These are phyloP conservation scores for Lytechinus variegatus DNA, from an alignment of 35 echinoderm and acorn worm genomes.

Conservation along the genomic window DNA sequence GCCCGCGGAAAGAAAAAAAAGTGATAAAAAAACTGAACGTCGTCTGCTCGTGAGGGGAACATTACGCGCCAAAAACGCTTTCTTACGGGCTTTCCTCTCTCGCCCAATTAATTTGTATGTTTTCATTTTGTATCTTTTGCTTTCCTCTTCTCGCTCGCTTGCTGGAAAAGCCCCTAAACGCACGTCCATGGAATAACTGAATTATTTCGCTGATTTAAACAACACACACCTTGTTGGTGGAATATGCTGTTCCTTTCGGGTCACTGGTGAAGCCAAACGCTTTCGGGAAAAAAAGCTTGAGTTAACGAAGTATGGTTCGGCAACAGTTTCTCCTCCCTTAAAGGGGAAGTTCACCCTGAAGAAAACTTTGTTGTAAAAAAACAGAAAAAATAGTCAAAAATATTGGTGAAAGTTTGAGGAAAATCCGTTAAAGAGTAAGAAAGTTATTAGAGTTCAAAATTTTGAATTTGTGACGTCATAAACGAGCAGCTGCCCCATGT, in stretches of 20 bases:
- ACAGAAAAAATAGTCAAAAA: too few species aligned
- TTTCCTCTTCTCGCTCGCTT: conserved; percentile 15
- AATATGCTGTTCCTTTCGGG: conserved; percentile 35
- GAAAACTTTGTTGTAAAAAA: too few species aligned
- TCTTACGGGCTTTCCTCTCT: conserved; percentile 14
- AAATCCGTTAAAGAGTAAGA: too few species aligned
- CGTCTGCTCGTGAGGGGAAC: not conserved
- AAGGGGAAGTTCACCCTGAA: too few species aligned
- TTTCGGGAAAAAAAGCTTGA: conserved; percentile 15
- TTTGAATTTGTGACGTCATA: too few species aligned
- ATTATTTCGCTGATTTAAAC: conserved; percentile 4
- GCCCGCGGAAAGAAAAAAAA: not conserved
- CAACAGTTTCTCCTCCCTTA: conserved; percentile 8
- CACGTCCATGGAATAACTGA: conserved; percentile 23
- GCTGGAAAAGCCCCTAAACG: conserved; percentile 14
- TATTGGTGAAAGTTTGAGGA: too few species aligned
- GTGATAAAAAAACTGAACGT: not conserved
- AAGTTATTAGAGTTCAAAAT: too few species aligned
- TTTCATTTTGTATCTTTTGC: conserved; percentile 44
- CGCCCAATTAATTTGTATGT: conserved; percentile 29
- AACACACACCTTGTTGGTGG: not conserved
- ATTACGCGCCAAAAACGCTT: not conserved
- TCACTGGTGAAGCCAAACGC: conserved; percentile 21
- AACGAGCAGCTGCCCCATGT: too few species aligned
- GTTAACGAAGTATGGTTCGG: conserved; percentile 23